Evolutionary conservation across 2,797 vertebrate genomes (phyloP).

Genomic region (Parauchenoglanis punctatus): DNA sequence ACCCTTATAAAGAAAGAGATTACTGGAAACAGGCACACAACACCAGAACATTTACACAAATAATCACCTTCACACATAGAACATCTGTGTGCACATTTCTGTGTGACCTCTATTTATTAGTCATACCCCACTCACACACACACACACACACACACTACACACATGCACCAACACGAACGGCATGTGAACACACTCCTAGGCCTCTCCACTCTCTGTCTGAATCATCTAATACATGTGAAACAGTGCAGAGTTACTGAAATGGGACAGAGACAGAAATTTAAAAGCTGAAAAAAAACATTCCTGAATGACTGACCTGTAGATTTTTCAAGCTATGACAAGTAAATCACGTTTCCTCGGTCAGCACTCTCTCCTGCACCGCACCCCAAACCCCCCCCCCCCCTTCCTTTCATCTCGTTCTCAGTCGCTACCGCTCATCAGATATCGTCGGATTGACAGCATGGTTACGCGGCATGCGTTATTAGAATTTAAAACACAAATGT

Average conservation of each 20-base stretch:
- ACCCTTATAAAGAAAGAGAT: conserved; percentile 16
- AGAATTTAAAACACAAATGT: neutral
- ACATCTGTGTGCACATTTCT: conserved; percentile 43
- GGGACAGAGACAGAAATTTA: neutral
- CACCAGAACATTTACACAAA: neutral
- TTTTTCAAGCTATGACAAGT: conserved; percentile 22
- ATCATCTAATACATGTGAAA: conserved; percentile 35
- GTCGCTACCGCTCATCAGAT: neutral
- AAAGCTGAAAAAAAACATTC: conserved; percentile 10
- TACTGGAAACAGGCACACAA: conserved; percentile 13
- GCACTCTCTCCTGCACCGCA: neutral
- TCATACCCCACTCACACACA: conserved; percentile 12
- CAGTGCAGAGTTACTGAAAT: neutral
- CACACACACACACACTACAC: neutral
- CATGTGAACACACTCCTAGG: conserved; percentile 26
- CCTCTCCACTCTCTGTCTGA: conserved; percentile 33
- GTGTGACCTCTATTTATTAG: conserved; percentile 30
- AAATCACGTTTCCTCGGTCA: neutral
- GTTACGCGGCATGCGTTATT: neutral
- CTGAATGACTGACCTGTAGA: conserved; percentile 1
- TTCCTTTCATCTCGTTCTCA: neutral
- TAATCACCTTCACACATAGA: conserved; percentile 9
- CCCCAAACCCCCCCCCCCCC: neutral
- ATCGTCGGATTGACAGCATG: neutral
- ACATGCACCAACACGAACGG: conserved; percentile 49